A percentile compares a stretch with the other conserved stretches of the same genome.
Evolutionary conservation across 2,113 vertebrate species (phyloP).

Genomic region (Crypturellus undulatus): DNA sequence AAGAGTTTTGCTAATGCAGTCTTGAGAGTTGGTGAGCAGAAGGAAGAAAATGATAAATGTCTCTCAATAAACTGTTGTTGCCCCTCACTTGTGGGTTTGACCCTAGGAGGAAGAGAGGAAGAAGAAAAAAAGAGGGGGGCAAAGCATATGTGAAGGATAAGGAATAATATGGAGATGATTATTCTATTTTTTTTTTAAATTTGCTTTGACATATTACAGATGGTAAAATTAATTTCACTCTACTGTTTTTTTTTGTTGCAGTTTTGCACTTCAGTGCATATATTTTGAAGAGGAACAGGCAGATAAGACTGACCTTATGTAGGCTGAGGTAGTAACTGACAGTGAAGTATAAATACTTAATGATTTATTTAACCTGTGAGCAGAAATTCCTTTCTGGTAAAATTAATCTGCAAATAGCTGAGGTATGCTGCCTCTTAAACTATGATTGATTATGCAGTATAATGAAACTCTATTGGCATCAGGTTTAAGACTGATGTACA

Average conservation of each 20-base stretch:
- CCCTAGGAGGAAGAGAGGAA: background rate
- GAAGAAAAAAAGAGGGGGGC: no score
- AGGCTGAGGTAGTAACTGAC: background rate
- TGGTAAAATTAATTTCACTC: constrained; percentile 28
- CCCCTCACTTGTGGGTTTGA: background rate
- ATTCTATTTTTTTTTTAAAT: background rate
- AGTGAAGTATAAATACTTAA: constrained; percentile 13
- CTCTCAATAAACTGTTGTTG: background rate
- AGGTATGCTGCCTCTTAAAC: constrained; percentile 13
- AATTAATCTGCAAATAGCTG: constrained; percentile 48
- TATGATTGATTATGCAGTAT: constrained; percentile 37
- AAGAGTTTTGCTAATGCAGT: background rate
- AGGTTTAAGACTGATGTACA: background rate
- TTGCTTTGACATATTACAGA: background rate
- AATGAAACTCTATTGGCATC: background rate
- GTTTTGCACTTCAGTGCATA: background rate
- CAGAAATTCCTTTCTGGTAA: constrained; percentile 20
- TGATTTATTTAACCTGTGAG: constrained; percentile 60
- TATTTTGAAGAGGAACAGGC: background rate
- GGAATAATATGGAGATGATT: background rate
- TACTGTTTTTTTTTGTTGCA: background rate
- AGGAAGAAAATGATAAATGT: background rate
- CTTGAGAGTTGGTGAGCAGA: background rate
- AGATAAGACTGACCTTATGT: background rate
- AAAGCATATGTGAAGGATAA: background rate